Evolutionary conservation across 2,797 vertebrate species (phyloP), one percentile per base, ranked within the genome.

Genomic region (Phalloptychus januarius): DNA sequence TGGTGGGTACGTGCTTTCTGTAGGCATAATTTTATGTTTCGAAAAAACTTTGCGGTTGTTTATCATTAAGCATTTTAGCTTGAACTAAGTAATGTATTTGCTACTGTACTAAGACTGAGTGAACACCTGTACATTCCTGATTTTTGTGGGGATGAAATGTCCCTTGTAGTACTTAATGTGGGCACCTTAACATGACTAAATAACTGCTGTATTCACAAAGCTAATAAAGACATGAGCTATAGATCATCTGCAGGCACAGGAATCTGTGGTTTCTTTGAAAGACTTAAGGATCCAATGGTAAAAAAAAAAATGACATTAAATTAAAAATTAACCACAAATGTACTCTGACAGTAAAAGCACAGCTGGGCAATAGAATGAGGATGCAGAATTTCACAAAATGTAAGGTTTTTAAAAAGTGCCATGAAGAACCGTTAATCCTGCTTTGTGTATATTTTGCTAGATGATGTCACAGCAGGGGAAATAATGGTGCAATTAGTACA

Each of bases 211-310:
- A 89, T 90, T 86, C 88, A 90, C 87, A 89, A 89, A 78, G 46
- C 86, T 75, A 95, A 95, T 95, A 95, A 94, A 95, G 88, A 89
- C 79, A 54, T 87, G 77, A 90, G 87, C 90, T 93, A 89, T 86
- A 83, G 74, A 88, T 81, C 80, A 75, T 83, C 16, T 88, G 42
- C 83, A 84, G 70, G 44, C 75, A 70, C 40, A 25, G 2, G 54
- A 74, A 3, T 85, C 82, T 81, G 45, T 69, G 61, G 50, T 85
- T 85, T 82, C 40, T 83, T 45, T 61, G 31, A 75, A 76, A 75
- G 36, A 76, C 28, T 65, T 33, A 76, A 61, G 7, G 40, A 70
- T 28, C 48, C 7, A 20, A 8, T 8, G 46, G 48, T 5, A 4
- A 18, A 48, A 2, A 5, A 48, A 46, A 15, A 1, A 46, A 16